Evolutionary conservation across 1,140 invertebrate species (phyloP).

Genomic region (silkworm (Bombyx mori)): ASM3026992v2 NC_085129.1:935501-936000

Average conservation of each 20-base stretch:
- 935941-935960: no score
- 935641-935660: neutral
- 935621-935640: constrained; percentile 19
- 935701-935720: constrained; percentile 18
- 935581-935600: neutral
- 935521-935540: no score
- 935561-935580: neutral
- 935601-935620: constrained; percentile 20
- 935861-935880: no score
- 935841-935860: no score
- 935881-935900: no score
- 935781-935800: no score
- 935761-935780: constrained; percentile 2
- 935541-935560: no score
- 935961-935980: no score
- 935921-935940: neutral
- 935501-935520: no score
- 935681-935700: constrained; percentile 32
- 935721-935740: constrained; percentile 49
- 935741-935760: constrained; percentile 53
- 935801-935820: no score
- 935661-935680: constrained; percentile 30
- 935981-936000: neutral
- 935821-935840: no score
- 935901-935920: neutral